These are phyloP conservation scores for Gymnothorax javanicus DNA, from an alignment of 2,797 vertebrate species.

Conservation along the genomic window DNA sequence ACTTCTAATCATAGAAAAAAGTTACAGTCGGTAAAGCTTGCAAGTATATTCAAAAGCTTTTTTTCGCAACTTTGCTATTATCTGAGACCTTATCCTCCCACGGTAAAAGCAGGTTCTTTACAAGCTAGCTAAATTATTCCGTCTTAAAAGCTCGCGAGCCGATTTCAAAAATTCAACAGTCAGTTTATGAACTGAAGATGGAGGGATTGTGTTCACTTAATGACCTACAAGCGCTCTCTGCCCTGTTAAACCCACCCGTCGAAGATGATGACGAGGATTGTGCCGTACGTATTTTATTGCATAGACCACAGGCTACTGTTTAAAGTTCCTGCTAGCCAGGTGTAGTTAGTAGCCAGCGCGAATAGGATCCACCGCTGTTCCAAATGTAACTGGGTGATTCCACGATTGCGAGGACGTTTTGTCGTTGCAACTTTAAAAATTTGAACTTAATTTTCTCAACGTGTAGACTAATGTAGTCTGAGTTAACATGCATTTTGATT, in stretches of 20 bases:
- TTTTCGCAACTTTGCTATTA: no score
- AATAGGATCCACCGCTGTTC: no score
- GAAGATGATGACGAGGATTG: conserved; percentile 48
- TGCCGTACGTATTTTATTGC: conserved; percentile 45
- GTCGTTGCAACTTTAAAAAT: no score
- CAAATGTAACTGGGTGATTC: no score
- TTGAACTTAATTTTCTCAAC: no score
- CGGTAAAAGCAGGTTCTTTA: no score
- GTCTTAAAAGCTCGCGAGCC: not conserved
- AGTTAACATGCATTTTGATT: no score
- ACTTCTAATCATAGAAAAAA: not conserved
- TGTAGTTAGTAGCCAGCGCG: no score
- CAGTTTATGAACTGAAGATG: not conserved
- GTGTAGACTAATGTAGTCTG: no score
- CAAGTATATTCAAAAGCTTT: not conserved
- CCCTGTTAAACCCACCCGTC: conserved; percentile 53
- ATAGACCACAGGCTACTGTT: not conserved
- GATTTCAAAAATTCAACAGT: not conserved
- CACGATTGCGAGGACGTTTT: no score
- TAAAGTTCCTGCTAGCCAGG: not conserved
- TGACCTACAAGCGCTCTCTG: conserved; percentile 62
- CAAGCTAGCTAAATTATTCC: no score
- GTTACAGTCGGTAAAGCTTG: not conserved
- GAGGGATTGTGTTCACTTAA: conserved; percentile 48
- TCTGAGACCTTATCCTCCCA: no score